Evolutionary conservation across 2,888 invertebrate species (phyloP).

Genomic region (Spodoptera exigua): DNA sequence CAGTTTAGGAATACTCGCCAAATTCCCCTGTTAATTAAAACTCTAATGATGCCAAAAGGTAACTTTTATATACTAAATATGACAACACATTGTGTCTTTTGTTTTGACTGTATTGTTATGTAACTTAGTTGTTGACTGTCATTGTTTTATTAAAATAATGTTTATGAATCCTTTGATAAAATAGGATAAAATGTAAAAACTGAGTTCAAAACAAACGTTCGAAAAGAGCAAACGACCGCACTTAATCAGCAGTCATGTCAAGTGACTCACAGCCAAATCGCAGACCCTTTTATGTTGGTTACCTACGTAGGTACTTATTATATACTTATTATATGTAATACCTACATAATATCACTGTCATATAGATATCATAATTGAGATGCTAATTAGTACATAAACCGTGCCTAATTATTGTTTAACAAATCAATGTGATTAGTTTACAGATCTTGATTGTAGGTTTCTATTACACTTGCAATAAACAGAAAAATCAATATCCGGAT

Average conservation of each 20-base stretch:
- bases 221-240: too few species aligned
- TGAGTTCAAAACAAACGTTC: too few species aligned
- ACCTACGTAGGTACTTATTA: too few species aligned
- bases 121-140: neutral
- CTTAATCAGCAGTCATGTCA: too few species aligned
- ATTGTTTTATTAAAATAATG: neutral
- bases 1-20: conserved; percentile 71
- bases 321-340: too few species aligned
- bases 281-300: too few species aligned
- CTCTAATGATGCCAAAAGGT: conserved; percentile 39
- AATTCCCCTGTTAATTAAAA: conserved; percentile 62
- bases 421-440: neutral
- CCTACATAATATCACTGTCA: too few species aligned
- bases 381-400: too few species aligned
- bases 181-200: too few species aligned
- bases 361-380: too few species aligned
- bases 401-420: neutral
- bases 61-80: conserved; percentile 21
- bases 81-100: conserved; percentile 11
- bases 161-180: too few species aligned
- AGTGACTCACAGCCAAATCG: too few species aligned
- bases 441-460: neutral
- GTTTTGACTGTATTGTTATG: neutral
- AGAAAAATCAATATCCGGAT: conserved; percentile 65
- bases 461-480: conserved; percentile 32